These are phyloP conservation scores for Pachyseris speciosa DNA, from an alignment of 64 coral and sea anemone species.

Conservation along the genomic window DNA sequence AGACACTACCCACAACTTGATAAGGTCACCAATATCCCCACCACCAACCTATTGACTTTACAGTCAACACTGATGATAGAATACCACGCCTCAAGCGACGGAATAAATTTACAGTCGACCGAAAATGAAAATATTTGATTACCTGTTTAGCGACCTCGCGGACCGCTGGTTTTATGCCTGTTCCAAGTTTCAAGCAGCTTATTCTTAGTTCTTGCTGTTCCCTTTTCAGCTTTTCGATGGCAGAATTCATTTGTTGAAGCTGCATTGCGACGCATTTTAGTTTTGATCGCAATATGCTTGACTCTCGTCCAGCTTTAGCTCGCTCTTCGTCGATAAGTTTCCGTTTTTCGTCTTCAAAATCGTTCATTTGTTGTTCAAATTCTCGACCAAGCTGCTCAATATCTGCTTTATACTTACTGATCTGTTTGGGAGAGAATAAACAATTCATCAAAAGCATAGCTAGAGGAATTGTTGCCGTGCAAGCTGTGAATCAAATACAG, in stretches of 20 bases:
- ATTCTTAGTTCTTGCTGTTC: conserved; percentile 82
- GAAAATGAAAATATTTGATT: background rate
- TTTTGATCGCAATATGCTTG: background rate
- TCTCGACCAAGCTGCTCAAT: conserved; percentile 34
- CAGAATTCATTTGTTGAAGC: conserved; percentile 36
- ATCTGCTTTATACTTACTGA: conserved; percentile 45
- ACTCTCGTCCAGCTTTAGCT: background rate
- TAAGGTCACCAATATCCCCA: no score
- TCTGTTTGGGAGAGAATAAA: conserved; percentile 1
- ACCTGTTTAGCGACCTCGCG: conserved; percentile 75
- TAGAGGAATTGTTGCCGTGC: no score
- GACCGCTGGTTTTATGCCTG: conserved; percentile 77
- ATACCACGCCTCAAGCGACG: no score
- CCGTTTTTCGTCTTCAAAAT: conserved; percentile 36
- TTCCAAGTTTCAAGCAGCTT: conserved; percentile 74
- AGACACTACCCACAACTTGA: no score
- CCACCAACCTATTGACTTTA: no score
- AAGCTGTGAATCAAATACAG: no score
- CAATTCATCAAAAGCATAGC: background rate
- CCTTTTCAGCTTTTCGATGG: conserved; percentile 63
- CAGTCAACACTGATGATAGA: no score
- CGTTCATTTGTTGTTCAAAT: conserved; percentile 32
- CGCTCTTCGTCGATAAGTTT: conserved; percentile 29
- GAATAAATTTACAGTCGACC: no score
- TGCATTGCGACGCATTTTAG: background rate